Base-by-base conservation (phyloP, 2,113 vertebrate species). In the Rhynchomys soricoides region DNA sequence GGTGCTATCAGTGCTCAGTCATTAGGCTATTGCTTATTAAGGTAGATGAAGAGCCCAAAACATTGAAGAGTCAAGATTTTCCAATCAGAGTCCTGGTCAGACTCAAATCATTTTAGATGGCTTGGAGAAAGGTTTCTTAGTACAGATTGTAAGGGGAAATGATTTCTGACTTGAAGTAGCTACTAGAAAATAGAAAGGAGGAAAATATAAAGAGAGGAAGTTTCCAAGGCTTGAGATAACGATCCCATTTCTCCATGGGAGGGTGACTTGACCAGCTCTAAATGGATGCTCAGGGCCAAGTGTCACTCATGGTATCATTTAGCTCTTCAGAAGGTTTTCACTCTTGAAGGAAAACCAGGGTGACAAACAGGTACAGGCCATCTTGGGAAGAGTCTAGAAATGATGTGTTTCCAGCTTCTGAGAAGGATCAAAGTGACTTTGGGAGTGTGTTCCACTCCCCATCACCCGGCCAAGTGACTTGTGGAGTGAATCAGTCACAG, bases 321-420 rank as follows among this genome's bases (percentile, higher is more conserved):
- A 96, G n/a, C 92, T 95, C 96, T 96, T 97, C 83, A 91, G 96
- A 89, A 89, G 52, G 87, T 90, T 97, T 97, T 96, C 70, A 62
- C 55, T 96, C 52, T 93, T 95, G 45, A 86, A 96, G 77, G 94
- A 92, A 94, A 95, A 88, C 50, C 64, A 97, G 31, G 55, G 75
- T 4, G 26, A 62, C 85, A 94, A 86, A 92, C 81, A 91, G 82
- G 91, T 59, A 59, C 17, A 75, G 92, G 75, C 91, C 40, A 73
- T 92, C 59, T 93, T 37, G 62, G 87, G 79, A 92, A 86, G 85
- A 79, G 52, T 87, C 71, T 59, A 79, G 66, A 97, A 96, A 96
- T 86, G 78, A 90, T 82, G 77, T 86, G 75, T 86, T 91, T 91
- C 17, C 52, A 81, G 73, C 81, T 95, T 77, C 62, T 3, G 22